Conservation (phyloP, 2,888 invertebrate genomes). For the Mythimna albipuncta region DNA sequence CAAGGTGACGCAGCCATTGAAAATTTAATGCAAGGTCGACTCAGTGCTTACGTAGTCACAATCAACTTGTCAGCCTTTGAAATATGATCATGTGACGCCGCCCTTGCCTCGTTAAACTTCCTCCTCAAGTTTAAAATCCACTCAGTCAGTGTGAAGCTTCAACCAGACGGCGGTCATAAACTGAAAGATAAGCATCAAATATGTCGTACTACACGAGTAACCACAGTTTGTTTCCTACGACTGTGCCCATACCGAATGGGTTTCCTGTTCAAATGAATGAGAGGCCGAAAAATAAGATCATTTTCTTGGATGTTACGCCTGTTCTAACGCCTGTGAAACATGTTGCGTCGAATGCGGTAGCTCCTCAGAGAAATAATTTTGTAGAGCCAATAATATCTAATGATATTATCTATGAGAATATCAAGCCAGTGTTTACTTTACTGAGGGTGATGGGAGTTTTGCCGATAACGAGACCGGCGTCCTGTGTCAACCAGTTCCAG, state of each 20-base stretch:
- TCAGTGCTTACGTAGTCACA: constrained; percentile 76
- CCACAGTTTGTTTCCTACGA: constrained; percentile 71
- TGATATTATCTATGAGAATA: constrained; percentile 87
- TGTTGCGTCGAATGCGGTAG: constrained; percentile 76
- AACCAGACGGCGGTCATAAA: constrained; percentile 53
- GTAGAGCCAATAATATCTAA: constrained; percentile 76
- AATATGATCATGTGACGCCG: constrained; percentile 75
- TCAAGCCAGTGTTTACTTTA: constrained; percentile 84
- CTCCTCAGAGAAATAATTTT: constrained; percentile 80
- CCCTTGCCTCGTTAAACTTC: constrained; percentile 71
- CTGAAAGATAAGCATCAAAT: constrained; percentile 45
- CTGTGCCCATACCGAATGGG: constrained; percentile 79
- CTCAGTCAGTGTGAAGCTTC: constrained; percentile 66
- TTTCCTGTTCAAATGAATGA: constrained; percentile 75
- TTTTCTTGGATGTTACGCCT: constrained; percentile 86
- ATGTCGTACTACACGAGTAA: constrained; percentile 81
- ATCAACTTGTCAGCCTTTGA: constrained; percentile 86
- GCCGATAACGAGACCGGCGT: constrained; percentile 89
- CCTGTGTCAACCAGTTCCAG: constrained; percentile 86
- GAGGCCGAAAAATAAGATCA: constrained; percentile 77
- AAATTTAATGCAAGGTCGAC: constrained; percentile 81
- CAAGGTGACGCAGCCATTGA: constrained; percentile 83
- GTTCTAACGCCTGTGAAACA: constrained; percentile 76
- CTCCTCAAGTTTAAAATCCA: constrained; percentile 62
- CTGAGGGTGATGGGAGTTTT: constrained; percentile 91